Conservation (phyloP, 2,888 invertebrate genomes). For the Perizoma flavofasciatum region DNA sequence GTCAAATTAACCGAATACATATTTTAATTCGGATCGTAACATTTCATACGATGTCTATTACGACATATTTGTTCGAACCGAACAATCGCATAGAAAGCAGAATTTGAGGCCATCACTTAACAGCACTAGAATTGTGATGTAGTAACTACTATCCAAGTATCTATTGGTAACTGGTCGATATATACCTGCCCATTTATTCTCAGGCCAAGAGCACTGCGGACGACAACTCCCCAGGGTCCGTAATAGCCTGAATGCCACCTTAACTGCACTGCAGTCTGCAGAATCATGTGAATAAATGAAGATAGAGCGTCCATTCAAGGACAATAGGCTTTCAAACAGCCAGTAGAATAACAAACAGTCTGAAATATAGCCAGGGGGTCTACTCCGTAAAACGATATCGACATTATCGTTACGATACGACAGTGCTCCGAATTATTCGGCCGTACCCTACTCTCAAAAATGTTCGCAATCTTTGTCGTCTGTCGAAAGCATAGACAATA, state of each 20-base stretch:
- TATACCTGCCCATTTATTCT: slow-evolving; percentile 18
- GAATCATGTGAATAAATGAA: slow-evolving; percentile 24
- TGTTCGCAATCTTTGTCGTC: no score
- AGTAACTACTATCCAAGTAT: neutral
- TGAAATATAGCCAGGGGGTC: slow-evolving; percentile 27
- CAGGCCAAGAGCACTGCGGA: slow-evolving; percentile 11
- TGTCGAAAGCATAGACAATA: no score
- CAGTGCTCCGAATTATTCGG: no score
- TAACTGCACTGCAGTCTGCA: slow-evolving; percentile 25
- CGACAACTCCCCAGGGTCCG: slow-evolving; percentile 11
- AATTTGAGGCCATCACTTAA: neutral
- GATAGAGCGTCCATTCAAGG: slow-evolving; percentile 21
- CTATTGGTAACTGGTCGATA: neutral
- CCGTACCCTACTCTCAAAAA: no score
- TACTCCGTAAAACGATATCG: no score
- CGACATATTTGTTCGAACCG: neutral
- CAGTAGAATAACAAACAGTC: slow-evolving; percentile 27
- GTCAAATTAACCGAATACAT: slow-evolving; percentile 14
- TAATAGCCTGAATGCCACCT: slow-evolving; percentile 17
- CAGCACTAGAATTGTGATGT: no score
- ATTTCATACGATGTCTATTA: slow-evolving; percentile 5
- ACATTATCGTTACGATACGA: no score
- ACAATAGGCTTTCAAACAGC: slow-evolving; percentile 25
- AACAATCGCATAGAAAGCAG: slow-evolving; percentile 3
- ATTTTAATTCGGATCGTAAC: slow-evolving; percentile 7